Conservation (phyloP, 2,113 vertebrate species). For the Spea multiplicata region DNA sequence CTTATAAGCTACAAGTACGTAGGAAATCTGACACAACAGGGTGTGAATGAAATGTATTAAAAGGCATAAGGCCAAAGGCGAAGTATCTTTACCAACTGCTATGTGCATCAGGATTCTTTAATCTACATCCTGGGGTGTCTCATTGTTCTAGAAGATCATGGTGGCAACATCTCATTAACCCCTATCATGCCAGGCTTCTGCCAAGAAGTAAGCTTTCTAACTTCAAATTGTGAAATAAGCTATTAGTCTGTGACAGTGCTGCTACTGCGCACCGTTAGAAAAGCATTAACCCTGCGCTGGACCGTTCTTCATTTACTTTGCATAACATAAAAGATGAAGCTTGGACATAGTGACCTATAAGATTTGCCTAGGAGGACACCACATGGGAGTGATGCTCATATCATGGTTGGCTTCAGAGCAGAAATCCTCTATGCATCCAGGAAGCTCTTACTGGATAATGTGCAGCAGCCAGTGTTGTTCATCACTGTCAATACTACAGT, state of each 20-base stretch:
- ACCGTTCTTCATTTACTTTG: too few species aligned
- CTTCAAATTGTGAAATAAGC: neutral
- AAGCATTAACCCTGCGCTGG: too few species aligned
- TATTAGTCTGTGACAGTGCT: neutral
- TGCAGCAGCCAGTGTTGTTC: too few species aligned
- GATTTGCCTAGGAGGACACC: too few species aligned
- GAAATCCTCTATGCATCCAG: too few species aligned
- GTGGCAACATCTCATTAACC: constrained; percentile 40
- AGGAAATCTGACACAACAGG: constrained; percentile 46
- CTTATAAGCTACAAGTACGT: constrained; percentile 42
- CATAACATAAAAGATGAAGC: too few species aligned
- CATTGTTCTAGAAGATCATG: constrained; percentile 44
- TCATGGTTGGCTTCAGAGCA: too few species aligned
- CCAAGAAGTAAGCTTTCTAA: neutral
- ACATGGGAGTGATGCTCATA: too few species aligned
- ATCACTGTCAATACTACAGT: too few species aligned
- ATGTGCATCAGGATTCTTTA: constrained; percentile 47
- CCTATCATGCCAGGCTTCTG: constrained; percentile 27
- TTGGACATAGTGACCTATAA: too few species aligned
- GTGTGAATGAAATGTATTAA: constrained; percentile 49
- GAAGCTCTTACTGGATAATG: too few species aligned
- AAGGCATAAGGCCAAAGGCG: constrained; percentile 48
- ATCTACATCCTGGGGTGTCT: constrained; percentile 48
- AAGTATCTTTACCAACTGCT: constrained; percentile 49
- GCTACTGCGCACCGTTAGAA: too few species aligned